These are phyloP conservation scores for Sciurus niger DNA, from an alignment of 2,113 vertebrate genomes.

Conservation along the genomic window DNA sequence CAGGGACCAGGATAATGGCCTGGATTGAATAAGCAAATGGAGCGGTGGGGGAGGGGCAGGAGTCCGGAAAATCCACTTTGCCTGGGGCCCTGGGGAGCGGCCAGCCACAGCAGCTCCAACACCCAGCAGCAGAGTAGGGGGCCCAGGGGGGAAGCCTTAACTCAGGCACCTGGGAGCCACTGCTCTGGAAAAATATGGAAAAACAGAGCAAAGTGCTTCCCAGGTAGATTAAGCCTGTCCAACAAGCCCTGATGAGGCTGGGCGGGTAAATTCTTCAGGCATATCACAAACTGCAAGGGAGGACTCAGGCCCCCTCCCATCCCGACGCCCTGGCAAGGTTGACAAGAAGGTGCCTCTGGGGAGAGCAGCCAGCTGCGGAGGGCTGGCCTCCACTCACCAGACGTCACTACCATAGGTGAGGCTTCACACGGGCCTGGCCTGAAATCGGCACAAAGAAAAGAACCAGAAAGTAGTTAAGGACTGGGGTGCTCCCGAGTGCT, in stretches of 20 bases:
- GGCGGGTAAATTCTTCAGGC: background rate
- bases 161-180: background rate
- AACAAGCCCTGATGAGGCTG: background rate
- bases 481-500: background rate
- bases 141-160: background rate
- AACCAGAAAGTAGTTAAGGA: background rate
- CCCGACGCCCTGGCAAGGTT: background rate
- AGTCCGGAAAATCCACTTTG: constrained; percentile 63
- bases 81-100: background rate
- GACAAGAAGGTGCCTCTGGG: background rate
- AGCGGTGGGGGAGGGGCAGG: constrained; percentile 63
- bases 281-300: background rate
- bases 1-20: constrained; percentile 76
- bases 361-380: background rate
- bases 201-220: background rate
- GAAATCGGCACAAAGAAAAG: background rate
- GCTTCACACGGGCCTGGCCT: background rate
- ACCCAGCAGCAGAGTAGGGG: background rate
- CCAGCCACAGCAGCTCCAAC: background rate
- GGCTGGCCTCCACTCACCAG: background rate
- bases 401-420: background rate
- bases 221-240: background rate
- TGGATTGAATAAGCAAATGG: constrained; percentile 80
- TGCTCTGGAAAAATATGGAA: background rate
- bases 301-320: background rate